A percentile compares a stretch with the other conserved stretches of the same genome.
Evolutionary conservation across 2,888 invertebrate genomes (phyloP).

Genomic region (Spilarctia lutea): DNA sequence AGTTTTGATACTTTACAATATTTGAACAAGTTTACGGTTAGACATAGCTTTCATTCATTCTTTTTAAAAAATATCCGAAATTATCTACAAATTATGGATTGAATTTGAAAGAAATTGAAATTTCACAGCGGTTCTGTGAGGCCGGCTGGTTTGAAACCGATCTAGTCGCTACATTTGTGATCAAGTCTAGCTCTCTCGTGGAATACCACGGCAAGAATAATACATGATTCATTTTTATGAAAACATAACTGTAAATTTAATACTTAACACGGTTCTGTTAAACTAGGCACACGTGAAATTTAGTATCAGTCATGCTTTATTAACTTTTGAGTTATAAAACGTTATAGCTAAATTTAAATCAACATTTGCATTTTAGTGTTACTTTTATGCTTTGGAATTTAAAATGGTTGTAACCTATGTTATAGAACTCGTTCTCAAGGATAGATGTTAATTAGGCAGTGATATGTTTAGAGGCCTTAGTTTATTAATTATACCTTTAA

Average conservation of each 20-base stretch:
- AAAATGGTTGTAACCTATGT: background rate
- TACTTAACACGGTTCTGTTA: background rate
- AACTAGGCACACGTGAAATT: background rate
- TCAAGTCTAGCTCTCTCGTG: too few species aligned
- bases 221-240: background rate
- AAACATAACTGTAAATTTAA: background rate
- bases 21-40: too few species aligned
- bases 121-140: too few species aligned
- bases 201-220: too few species aligned
- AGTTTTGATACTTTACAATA: too few species aligned
- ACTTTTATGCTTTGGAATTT: background rate
- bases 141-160: too few species aligned
- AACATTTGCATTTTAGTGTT: background rate
- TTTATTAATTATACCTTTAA: background rate
- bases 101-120: too few species aligned
- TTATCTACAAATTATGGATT: too few species aligned
- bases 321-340: background rate
- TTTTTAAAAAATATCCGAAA: too few species aligned
- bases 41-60: too few species aligned
- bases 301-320: background rate
- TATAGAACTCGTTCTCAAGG: slow-evolving; percentile 12
- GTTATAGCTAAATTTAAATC: background rate
- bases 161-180: too few species aligned
- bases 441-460: background rate
- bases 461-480: background rate